Conservation (phyloP, 1,140 invertebrate species). For the Bombus affinis region DNA sequence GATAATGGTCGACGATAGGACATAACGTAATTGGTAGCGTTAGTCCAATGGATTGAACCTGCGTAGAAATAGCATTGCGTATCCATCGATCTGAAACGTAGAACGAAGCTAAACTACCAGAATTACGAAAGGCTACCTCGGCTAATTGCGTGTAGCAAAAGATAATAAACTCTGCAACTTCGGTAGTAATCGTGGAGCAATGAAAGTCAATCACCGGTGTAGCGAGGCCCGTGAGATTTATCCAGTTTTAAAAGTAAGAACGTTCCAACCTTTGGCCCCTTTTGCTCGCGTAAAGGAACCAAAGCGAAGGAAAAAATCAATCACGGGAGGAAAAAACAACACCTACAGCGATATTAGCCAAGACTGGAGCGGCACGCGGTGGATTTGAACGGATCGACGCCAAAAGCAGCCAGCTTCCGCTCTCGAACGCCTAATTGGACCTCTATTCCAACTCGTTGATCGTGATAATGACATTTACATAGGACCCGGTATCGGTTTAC, state of each 20-base stretch:
- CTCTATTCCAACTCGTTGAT: slow-evolving; percentile 38
- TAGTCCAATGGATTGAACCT: no score
- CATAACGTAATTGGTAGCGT: no score
- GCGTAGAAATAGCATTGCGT: no score
- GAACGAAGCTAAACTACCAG: no score
- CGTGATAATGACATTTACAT: slow-evolving; percentile 69
- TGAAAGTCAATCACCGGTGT: neutral
- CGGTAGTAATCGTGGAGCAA: neutral
- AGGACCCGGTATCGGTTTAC: slow-evolving; percentile 40
- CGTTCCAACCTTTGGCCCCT: neutral
- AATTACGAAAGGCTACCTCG: no score
- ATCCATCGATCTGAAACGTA: no score
- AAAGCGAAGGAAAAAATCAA: neutral
- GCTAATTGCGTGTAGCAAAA: neutral
- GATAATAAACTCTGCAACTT: neutral
- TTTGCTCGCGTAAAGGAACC: neutral
- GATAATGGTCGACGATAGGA: no score
- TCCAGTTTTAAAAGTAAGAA: neutral
- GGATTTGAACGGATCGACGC: neutral
- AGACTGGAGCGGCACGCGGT: neutral
- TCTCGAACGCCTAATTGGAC: slow-evolving; percentile 48
- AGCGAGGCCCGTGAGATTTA: neutral
- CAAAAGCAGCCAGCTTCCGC: slow-evolving; percentile 15
- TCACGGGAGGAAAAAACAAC: no score
- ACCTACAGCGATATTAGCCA: neutral